Evolutionary conservation across 1,140 invertebrate species (phyloP).

Genomic region (Tetraneura akinire): DNA sequence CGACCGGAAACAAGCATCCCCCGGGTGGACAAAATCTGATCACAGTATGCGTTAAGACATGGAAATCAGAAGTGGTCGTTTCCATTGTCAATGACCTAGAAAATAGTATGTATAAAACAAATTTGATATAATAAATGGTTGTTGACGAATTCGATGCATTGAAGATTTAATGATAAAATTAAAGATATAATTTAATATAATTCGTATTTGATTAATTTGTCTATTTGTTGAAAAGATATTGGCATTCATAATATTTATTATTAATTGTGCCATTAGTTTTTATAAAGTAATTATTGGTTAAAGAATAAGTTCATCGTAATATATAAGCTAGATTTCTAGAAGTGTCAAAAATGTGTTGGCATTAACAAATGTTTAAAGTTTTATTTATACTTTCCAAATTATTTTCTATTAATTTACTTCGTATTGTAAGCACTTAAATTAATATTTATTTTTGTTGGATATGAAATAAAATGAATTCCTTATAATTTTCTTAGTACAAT

Average conservation of each 20-base stretch:
- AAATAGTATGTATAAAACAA: not conserved
- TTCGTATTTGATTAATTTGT: not conserved
- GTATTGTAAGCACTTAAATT: not conserved
- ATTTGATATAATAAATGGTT: no score
- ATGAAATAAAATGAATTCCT: not conserved
- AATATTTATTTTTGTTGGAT: not conserved
- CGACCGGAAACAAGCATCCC: conserved; percentile 15
- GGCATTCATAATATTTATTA: not conserved
- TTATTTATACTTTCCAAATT: not conserved
- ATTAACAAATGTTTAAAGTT: not conserved
- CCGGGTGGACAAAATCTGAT: conserved; percentile 28
- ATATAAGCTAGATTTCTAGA: no score
- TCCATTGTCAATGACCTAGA: not conserved
- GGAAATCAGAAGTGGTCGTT: conserved; percentile 1
- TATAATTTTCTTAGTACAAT: not conserved
- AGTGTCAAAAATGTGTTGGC: no score
- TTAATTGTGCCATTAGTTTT: not conserved
- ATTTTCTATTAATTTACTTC: not conserved
- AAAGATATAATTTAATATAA: no score
- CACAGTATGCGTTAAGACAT: not conserved
- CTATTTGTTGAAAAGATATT: not conserved
- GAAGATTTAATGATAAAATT: no score
- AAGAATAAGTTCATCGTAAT: no score
- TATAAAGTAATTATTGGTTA: no score
- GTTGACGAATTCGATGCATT: no score